Evolutionary conservation across 2,797 vertebrate genomes (phyloP).

Genomic region (Cynodonichthys magdalenae): DNA sequence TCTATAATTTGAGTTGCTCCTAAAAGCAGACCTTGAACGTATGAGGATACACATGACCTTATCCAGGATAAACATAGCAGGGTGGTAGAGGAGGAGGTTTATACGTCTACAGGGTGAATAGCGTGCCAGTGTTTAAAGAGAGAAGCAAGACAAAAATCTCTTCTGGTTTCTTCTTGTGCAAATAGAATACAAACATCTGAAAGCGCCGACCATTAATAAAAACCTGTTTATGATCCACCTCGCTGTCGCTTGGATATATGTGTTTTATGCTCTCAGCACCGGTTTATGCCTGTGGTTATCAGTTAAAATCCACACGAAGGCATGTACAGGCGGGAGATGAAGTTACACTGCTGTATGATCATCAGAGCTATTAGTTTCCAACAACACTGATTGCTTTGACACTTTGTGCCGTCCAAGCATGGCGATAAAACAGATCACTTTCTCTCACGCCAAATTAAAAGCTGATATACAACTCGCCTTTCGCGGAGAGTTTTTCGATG

Average conservation of each 20-base stretch:
- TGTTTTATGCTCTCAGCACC: constrained; percentile 54
- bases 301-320: constrained; percentile 59
- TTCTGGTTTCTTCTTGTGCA: constrained; percentile 36
- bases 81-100: constrained; percentile 46
- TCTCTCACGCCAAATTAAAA: constrained; percentile 60
- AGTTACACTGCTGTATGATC: constrained; percentile 55
- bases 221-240: constrained; percentile 65
- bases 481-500: constrained; percentile 20
- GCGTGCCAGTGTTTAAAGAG: constrained; percentile 58
- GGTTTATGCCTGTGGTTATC: constrained; percentile 66
- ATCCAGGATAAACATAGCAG: constrained; percentile 66
- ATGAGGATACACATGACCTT: constrained; percentile 70
- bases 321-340: constrained; percentile 65
- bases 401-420: constrained; percentile 40
- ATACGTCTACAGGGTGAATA: constrained; percentile 56
- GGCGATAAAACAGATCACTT: constrained; percentile 58
- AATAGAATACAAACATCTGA: constrained; percentile 56
- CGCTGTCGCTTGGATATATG: constrained; percentile 45
- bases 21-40: constrained; percentile 58
- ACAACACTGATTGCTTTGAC: constrained; percentile 52
- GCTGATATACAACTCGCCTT: constrained; percentile 60
- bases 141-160: constrained; percentile 51
- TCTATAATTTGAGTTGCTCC: constrained; percentile 38
- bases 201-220: constrained; percentile 67
- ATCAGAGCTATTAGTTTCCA: constrained; percentile 70